A percentile compares a stretch with the other conserved stretches of the same genome.
These are phyloP conservation scores for Didymodactylos carnosus DNA, from an alignment of 2,888 invertebrate genomes.

Conservation along the genomic window DNA sequence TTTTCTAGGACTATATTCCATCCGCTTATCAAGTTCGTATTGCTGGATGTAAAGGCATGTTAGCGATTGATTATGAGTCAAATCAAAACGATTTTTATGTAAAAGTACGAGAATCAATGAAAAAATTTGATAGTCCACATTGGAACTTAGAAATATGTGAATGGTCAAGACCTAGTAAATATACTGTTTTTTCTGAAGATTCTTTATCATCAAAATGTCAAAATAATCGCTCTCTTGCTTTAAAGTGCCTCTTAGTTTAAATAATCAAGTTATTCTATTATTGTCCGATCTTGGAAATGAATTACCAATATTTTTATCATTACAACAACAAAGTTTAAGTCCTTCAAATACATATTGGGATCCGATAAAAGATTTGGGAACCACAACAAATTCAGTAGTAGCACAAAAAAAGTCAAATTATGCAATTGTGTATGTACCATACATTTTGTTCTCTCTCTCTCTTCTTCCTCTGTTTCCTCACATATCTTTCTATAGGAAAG, in stretches of 20 bases:
- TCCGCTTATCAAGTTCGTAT: conserved; percentile 10
- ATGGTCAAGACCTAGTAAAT: neutral
- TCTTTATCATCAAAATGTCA: too few relatives aligned
- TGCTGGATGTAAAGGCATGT: conserved; percentile 11
- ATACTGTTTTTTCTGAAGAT: neutral
- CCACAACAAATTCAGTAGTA: too few relatives aligned
- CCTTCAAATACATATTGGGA: too few relatives aligned
- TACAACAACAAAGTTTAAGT: too few relatives aligned
- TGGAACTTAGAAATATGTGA: conserved; percentile 1
- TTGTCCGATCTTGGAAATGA: neutral
- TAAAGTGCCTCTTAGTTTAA: neutral
- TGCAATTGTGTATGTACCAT: too few relatives aligned
- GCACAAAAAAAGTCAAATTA: too few relatives aligned
- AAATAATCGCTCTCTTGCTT: too few relatives aligned
- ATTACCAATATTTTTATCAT: neutral
- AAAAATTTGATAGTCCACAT: neutral
- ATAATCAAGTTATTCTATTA: neutral
- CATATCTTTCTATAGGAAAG: neutral
- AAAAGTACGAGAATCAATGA: conserved; percentile 1
- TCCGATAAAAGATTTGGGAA: too few relatives aligned
- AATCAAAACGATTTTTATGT: neutral
- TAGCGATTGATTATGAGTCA: conserved; percentile 4
- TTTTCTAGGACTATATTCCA: neutral
- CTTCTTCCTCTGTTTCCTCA: too few relatives aligned
- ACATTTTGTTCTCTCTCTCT: too few relatives aligned